Evolutionary conservation across 2,888 invertebrate genomes (phyloP).

Genomic region (Aspidiotus destructor): DNA sequence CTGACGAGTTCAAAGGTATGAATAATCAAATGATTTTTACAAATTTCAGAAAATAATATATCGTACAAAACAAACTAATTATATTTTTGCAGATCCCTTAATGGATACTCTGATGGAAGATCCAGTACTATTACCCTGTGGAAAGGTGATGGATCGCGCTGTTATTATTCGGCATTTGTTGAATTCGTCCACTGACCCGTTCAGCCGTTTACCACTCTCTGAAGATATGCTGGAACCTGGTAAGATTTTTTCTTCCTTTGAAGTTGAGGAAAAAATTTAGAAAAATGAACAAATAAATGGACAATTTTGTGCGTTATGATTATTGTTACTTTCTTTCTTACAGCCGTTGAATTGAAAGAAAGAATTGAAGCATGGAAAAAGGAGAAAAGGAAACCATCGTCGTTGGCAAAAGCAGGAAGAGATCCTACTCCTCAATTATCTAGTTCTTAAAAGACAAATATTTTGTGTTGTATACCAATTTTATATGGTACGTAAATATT

Average conservation of each 20-base stretch:
- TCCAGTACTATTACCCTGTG: conserved; percentile 84
- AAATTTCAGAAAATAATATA: not conserved
- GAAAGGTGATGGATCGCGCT: conserved; percentile 85
- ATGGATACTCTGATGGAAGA: conserved; percentile 97
- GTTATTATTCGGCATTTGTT: conserved; percentile 87
- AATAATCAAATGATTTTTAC: not conserved
- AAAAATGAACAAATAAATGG: conserved; percentile 4
- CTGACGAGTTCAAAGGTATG: conserved; percentile 77
- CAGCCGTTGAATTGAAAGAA: conserved; percentile 74
- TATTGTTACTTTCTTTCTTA: conserved; percentile 38
- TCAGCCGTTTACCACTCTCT: conserved; percentile 87
- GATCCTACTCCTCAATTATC: not conserved
- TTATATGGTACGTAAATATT: no score
- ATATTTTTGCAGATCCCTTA: conserved; percentile 60
- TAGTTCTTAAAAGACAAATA: not conserved
- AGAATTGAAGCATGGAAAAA: conserved; percentile 79
- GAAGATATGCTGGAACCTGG: conserved; percentile 88
- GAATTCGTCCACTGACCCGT: conserved; percentile 95
- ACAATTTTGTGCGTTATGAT: not conserved
- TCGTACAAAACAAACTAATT: not conserved
- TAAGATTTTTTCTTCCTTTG: conserved; percentile 42
- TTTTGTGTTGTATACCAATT: no score
- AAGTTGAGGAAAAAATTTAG: not conserved
- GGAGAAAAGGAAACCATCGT: conserved; percentile 49
- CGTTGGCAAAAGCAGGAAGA: not conserved